A percentile compares a stretch with the other conserved stretches of the same genome.
Conservation (phyloP, 2,888 invertebrate genomes). For the Conistra vaccinii region DNA sequence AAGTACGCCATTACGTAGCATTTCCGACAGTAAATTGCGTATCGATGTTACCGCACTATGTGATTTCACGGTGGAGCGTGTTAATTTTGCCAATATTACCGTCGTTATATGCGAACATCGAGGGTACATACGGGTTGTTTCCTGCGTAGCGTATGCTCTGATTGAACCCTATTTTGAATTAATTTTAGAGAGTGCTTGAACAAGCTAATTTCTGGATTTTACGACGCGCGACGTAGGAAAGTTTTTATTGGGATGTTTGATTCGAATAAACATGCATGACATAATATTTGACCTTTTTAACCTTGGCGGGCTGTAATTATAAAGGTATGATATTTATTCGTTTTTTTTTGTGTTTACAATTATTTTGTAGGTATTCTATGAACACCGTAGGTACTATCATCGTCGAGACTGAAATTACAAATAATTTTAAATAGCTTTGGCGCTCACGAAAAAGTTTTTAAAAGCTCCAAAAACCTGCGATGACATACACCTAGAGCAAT, state of each 20-base stretch:
- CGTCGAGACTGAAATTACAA: neutral
- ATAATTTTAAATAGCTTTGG: neutral
- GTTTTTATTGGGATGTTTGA: neutral
- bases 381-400: neutral
- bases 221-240: no score
- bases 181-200: slow-evolving; percentile 30
- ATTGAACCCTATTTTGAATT: slow-evolving; percentile 44
- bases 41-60: slow-evolving; percentile 77
- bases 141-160: slow-evolving; percentile 50
- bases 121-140: slow-evolving; percentile 45
- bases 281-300: neutral
- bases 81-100: slow-evolving; percentile 79
- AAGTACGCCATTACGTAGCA: slow-evolving; percentile 70
- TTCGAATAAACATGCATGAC: neutral
- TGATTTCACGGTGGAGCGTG: slow-evolving; percentile 78
- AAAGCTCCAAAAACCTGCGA: slow-evolving; percentile 19
- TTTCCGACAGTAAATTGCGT: slow-evolving; percentile 76
- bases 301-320: neutral
- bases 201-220: slow-evolving; percentile 25
- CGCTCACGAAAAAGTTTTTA: neutral
- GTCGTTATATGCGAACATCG: slow-evolving; percentile 57
- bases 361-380: neutral
- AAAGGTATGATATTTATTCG: neutral
- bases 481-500: slow-evolving; percentile 40
- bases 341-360: no score